Conservation (phyloP, 2,797 vertebrate genomes). For the Syndactyla subalaris region DNA sequence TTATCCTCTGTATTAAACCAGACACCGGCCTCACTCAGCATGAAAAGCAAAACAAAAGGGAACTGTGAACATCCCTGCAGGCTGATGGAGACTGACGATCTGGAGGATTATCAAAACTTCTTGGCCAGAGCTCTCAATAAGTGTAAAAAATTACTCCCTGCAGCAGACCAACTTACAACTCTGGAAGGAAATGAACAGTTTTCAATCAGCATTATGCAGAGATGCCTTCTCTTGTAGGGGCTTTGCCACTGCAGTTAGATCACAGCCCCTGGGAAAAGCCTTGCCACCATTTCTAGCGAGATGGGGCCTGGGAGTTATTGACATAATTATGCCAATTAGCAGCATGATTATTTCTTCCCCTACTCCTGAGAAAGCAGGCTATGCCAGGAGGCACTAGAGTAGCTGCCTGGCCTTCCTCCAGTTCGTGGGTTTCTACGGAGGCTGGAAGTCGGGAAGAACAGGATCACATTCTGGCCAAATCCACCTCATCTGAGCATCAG, state of each 20-base stretch:
- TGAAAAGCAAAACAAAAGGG: constrained; percentile 45
- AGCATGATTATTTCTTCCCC: not conserved
- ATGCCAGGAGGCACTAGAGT: not conserved
- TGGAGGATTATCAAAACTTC: constrained; percentile 36
- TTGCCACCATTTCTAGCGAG: not conserved
- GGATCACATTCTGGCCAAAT: not conserved
- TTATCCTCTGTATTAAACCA: not conserved
- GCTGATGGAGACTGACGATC: not conserved
- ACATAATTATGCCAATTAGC: constrained; percentile 59
- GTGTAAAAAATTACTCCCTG: not conserved
- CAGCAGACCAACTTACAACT: not conserved
- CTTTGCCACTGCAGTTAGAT: rapidly evolving
- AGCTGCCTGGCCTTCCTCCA: constrained; percentile 36
- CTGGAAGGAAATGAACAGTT: not conserved
- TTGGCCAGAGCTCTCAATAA: not conserved
- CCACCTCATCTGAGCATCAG: rapidly evolving
- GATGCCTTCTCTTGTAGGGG: not conserved
- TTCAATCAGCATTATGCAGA: rapidly evolving
- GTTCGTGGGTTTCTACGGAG: not conserved
- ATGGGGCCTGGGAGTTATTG: constrained; percentile 2
- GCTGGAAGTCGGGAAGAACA: not conserved
- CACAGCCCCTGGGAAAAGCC: not conserved
- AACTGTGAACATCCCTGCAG: not conserved
- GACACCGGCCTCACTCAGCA: not conserved
- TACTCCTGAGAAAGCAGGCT: not conserved